phyloP scores from a whole-genome alignment of 2,113 vertebrate genomes.

The Vombatus ursinus region DNA sequence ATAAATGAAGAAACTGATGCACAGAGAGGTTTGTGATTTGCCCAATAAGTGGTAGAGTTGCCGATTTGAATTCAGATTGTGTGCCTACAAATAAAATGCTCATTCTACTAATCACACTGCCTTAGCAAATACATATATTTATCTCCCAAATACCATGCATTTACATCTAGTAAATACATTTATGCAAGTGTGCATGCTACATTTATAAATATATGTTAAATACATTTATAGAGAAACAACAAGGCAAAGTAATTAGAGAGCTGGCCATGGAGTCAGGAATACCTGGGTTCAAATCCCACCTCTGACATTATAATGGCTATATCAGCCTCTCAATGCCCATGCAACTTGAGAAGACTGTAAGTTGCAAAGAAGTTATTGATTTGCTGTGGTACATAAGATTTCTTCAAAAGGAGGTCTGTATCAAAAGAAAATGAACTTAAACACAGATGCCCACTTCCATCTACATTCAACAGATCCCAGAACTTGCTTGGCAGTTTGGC shows the following conservation, averaged over 20 bases:
- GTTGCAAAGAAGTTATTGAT: background rate
- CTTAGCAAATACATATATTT: background rate
- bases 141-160: background rate
- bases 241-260: background rate
- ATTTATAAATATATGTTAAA: background rate
- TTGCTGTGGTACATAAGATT: background rate
- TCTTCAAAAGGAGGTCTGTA: background rate
- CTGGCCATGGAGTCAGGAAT: background rate
- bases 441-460: background rate
- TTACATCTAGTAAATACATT: background rate
- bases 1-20: background rate
- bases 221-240: background rate
- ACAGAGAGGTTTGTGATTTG: background rate
- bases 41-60: background rate
- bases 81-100: background rate
- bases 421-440: background rate
- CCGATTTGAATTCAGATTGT: background rate
- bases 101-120: background rate
- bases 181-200: background rate
- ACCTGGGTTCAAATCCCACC: background rate
- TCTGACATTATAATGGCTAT: background rate
- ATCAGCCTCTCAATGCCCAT: background rate
- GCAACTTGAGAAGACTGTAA: background rate
- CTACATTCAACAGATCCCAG: background rate
- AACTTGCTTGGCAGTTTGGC: constrained; percentile 12